Conservation (phyloP, 2,888 invertebrate genomes). For the Meloe dianella region DNA sequence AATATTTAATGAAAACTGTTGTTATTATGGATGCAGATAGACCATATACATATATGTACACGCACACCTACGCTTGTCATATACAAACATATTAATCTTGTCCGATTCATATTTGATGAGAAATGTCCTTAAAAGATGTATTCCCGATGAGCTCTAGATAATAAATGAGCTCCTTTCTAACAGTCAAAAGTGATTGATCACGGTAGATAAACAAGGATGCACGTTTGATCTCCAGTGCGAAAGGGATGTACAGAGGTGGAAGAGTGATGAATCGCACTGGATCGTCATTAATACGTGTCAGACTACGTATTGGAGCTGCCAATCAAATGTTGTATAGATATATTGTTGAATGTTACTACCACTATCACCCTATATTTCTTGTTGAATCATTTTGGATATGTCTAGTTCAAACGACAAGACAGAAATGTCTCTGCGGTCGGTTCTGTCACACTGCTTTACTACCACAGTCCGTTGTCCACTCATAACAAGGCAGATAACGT, state of each 20-base stretch:
- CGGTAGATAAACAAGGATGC: conserved; percentile 58
- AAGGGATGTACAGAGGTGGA: conserved; percentile 53
- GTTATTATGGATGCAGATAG: too few species aligned
- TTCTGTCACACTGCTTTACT: conserved; percentile 45
- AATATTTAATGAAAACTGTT: too few species aligned
- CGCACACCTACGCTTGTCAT: conserved; percentile 20
- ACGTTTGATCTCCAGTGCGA: conserved; percentile 58
- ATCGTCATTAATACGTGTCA: conserved; percentile 61
- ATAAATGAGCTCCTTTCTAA: conserved; percentile 61
- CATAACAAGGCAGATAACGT: conserved; percentile 49
- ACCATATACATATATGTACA: too few species aligned
- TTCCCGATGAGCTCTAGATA: conserved; percentile 54
- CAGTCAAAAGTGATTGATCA: conserved; percentile 62
- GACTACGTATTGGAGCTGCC: conserved; percentile 59
- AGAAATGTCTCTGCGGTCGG: conserved; percentile 47
- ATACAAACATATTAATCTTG: conserved; percentile 30
- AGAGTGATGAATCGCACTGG: conserved; percentile 60
- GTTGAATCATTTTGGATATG: conserved; percentile 39
- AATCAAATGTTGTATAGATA: conserved; percentile 44
- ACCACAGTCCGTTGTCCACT: conserved; percentile 44
- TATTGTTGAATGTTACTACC: conserved; percentile 20
- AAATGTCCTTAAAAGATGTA: conserved; percentile 49
- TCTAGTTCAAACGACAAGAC: conserved; percentile 36
- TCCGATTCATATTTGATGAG: conserved; percentile 45
- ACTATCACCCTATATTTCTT: conserved; percentile 34